Conservation (phyloP, 2,113 vertebrate genomes). For the Castor canadensis region DNA sequence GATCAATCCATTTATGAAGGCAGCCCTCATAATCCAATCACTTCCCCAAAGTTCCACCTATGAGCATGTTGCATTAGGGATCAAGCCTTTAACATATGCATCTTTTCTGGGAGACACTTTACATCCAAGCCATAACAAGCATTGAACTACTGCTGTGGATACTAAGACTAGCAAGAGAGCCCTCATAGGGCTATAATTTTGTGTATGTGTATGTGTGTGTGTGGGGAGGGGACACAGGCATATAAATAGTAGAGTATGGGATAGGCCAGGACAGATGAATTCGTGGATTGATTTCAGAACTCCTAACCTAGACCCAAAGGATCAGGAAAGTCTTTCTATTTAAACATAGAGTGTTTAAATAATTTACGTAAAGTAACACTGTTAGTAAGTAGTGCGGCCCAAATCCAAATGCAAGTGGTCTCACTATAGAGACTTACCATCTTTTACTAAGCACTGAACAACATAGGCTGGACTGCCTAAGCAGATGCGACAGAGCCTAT, state of each 20-base stretch:
- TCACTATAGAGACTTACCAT: not conserved
- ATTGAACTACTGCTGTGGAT: not conserved
- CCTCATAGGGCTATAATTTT: not conserved
- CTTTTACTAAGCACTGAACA: not conserved
- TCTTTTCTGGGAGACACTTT: too few species aligned
- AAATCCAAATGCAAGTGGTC: not conserved
- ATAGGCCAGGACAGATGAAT: not conserved
- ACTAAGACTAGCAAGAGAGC: not conserved
- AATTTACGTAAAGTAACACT: not conserved
- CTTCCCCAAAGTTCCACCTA: too few species aligned
- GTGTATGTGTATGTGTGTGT: too few species aligned
- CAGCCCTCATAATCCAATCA: too few species aligned
- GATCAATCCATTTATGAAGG: too few species aligned
- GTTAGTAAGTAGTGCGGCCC: not conserved
- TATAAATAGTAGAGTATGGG: not conserved
- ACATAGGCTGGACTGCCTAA: not conserved
- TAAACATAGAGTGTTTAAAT: too few species aligned
- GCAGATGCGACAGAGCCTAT: not conserved
- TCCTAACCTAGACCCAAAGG: not conserved
- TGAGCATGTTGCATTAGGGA: too few species aligned
- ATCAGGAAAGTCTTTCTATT: constrained; percentile 5
- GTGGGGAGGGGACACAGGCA: not conserved
- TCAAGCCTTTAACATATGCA: too few species aligned
- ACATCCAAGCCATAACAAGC: too few species aligned
- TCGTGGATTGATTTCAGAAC: not conserved